These are phyloP conservation scores for Diadromus collaris DNA, from an alignment of 2,888 invertebrate genomes.

Conservation along the genomic window DNA sequence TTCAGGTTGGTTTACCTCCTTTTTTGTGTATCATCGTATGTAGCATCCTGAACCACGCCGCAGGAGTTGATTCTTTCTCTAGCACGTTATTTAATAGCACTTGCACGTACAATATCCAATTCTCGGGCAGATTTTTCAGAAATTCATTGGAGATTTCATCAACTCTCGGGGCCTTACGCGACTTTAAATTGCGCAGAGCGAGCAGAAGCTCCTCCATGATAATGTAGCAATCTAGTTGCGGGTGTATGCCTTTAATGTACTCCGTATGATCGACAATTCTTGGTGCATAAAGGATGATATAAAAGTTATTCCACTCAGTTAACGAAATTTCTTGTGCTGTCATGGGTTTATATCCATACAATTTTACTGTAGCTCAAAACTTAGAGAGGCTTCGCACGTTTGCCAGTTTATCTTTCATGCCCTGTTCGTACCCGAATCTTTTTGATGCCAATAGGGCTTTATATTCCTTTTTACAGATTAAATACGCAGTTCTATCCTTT, in stretches of 20 bases:
- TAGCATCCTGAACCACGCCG: constrained; percentile 10
- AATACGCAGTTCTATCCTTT: not conserved
- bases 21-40: constrained; percentile 40
- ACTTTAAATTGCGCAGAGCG: constrained; percentile 1
- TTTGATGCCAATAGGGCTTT: not conserved
- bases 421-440: not conserved
- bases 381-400: constrained; percentile 13
- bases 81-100: constrained; percentile 34
- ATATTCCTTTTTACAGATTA: not conserved
- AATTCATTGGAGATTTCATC: constrained; percentile 40
- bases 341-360: not conserved
- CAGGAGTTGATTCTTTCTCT: constrained; percentile 6
- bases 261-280: not conserved
- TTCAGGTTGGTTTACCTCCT: constrained; percentile 4
- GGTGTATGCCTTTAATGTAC: not conserved
- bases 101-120: constrained; percentile 29
- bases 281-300: constrained; percentile 3
- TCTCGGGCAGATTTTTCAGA: constrained; percentile 27
- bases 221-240: constrained; percentile 7
- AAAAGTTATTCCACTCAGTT: constrained; percentile 20
- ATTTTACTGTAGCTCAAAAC: constrained; percentile 33
- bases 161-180: constrained; percentile 1
- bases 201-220: not conserved
- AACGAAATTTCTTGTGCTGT: not conserved
- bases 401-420: constrained; percentile 21